phyloP scores from a whole-genome alignment of 2,888 invertebrate species.

The Agonopterix arenella region DNA sequence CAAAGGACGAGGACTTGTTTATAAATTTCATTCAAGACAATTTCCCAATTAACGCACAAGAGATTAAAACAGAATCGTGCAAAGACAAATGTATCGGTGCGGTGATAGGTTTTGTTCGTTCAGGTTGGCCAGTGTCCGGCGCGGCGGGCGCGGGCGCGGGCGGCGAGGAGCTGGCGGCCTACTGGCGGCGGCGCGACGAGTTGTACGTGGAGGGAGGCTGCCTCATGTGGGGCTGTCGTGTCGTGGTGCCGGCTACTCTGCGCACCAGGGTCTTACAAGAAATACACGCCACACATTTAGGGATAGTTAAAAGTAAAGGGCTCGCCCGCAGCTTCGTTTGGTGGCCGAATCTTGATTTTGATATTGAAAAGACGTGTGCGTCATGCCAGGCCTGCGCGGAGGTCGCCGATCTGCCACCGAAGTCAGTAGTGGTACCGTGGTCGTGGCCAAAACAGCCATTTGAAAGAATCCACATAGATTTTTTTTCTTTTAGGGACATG shows the following conservation, averaged over 20 bases:
- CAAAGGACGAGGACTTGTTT: conserved; percentile 1
- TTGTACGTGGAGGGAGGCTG: conserved; percentile 14
- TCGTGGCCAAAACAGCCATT: background rate
- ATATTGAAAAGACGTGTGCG: conserved; percentile 3
- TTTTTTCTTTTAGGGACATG: conserved; percentile 1
- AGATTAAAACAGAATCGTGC: background rate
- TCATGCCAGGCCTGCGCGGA: background rate
- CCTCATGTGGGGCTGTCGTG: conserved; percentile 2
- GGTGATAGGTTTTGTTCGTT: background rate
- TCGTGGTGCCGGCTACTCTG: conserved; percentile 1
- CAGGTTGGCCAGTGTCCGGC: conserved; percentile 2
- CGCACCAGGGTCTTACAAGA: background rate
- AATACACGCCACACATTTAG: conserved; percentile 6
- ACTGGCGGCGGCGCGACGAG: conserved; percentile 10
- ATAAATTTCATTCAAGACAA: conserved; percentile 4
- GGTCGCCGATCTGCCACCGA: conserved; percentile 1
- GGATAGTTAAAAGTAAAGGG: conserved; percentile 7
- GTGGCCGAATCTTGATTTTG: conserved; percentile 7
- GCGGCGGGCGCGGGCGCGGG: background rate
- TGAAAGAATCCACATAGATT: conserved; percentile 6
- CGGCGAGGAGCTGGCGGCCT: conserved; percentile 8
- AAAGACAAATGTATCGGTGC: background rate
- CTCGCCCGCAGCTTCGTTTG: conserved; percentile 6
- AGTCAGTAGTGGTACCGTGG: conserved; percentile 1
- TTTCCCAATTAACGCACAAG: conserved; percentile 2